These are phyloP conservation scores for Zeus faber DNA, from an alignment of 2,113 vertebrate genomes.

Conservation along the genomic window DNA sequence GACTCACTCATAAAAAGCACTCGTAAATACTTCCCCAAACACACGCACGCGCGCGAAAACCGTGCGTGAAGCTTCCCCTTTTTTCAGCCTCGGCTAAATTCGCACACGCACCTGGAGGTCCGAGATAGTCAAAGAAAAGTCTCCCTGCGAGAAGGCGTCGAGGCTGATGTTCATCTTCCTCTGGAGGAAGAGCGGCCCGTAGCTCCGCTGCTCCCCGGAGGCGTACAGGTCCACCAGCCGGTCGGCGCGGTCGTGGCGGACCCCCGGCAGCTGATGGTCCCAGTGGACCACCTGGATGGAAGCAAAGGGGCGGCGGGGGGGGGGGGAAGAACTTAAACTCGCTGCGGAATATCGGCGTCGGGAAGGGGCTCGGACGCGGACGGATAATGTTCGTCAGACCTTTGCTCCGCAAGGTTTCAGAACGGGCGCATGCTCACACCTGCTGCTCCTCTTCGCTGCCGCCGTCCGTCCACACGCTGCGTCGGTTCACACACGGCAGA, in stretches of 20 bases:
- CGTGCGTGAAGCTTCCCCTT: too few relatives aligned
- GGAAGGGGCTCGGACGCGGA: too few relatives aligned
- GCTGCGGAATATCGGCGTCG: too few relatives aligned
- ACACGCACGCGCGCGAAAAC: too few relatives aligned
- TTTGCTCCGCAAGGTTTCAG: too few relatives aligned
- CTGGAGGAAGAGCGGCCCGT: conserved; percentile 82
- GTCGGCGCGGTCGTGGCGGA: conserved; percentile 86
- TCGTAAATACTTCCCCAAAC: background rate
- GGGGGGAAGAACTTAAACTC: too few relatives aligned
- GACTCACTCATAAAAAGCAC: background rate
- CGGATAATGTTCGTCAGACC: too few relatives aligned
- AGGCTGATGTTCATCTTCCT: conserved; percentile 84
- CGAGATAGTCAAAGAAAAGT: conserved; percentile 84
- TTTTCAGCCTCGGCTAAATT: background rate
- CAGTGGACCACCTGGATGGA: conserved; percentile 85
- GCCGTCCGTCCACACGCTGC: conserved; percentile 86
- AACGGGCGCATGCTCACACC: conserved; percentile 45
- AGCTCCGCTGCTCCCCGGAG: conserved; percentile 87
- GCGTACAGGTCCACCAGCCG: conserved; percentile 92
- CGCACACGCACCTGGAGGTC: conserved; percentile 64
- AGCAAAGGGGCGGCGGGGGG: background rate
- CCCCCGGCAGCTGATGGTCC: conserved; percentile 87
- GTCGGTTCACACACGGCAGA: conserved; percentile 83
- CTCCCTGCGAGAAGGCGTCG: conserved; percentile 81
- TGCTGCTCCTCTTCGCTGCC: conserved; percentile 89